A percentile compares a stretch with the other conserved stretches of the same genome.
Conservation (phyloP, 2,888 invertebrate species). For the Sinodicranocentrus sp. region DNA sequence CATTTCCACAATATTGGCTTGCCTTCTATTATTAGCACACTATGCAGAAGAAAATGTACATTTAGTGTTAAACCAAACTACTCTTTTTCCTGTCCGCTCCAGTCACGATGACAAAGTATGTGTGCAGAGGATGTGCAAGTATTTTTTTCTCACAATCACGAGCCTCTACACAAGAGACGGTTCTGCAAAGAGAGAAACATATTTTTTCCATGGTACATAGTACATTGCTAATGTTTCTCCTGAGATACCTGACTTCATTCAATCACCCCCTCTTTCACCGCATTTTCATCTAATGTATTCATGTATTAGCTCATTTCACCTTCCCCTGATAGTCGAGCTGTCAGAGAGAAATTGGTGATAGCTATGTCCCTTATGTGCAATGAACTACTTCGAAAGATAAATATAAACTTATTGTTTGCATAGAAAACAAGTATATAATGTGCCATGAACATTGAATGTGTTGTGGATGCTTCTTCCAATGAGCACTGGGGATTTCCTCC, state of each 20-base stretch:
- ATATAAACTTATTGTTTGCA: no score
- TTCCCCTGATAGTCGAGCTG: no score
- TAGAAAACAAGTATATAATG: no score
- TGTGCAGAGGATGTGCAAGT: not conserved
- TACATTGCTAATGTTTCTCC: slow-evolving; percentile 19
- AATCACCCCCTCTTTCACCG: slow-evolving; percentile 8
- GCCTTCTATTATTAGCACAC: not conserved
- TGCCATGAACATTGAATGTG: not conserved
- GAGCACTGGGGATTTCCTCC: not conserved
- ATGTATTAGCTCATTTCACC: not conserved
- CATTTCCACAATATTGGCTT: slow-evolving; percentile 17
- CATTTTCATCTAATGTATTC: slow-evolving; percentile 4
- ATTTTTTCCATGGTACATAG: not conserved
- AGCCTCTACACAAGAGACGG: not conserved
- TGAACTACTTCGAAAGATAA: no score
- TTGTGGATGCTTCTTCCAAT: not conserved
- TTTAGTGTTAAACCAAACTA: no score
- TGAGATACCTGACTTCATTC: slow-evolving; percentile 35
- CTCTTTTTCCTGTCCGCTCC: no score
- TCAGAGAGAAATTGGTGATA: no score
- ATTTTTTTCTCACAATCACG: not conserved
- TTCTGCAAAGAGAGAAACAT: no score
- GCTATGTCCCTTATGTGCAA: no score
- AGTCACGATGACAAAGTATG: no score
- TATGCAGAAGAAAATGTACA: no score